Base-by-base conservation (phyloP, 2,113 vertebrate genomes). In the Chionodraco myersi region DNA sequence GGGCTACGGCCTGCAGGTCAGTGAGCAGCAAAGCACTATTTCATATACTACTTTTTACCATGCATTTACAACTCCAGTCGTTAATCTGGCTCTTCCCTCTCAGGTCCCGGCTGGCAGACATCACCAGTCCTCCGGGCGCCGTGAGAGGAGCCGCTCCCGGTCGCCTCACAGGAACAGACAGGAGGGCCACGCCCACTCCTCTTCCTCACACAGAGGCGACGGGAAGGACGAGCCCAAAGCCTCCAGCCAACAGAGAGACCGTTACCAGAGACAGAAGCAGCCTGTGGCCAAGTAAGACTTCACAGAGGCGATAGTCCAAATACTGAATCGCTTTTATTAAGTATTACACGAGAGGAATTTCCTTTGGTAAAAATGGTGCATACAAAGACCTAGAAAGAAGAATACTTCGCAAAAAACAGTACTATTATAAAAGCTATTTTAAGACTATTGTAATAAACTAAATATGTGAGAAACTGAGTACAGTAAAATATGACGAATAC, bases 1-100 rank as follows among this genome's bases (percentile, higher is more conserved):
- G 0, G 95, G 95, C 21, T 99, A 97, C 15, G 98, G 98, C 3
- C 94, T 99, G 1, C 97, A 95, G 92, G 97, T 99, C 62, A 48
- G 91, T 77, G 0, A 34, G 16, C 18, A 61, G n/a, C 10, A 36
- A 53, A 34, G 26, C 7, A 15, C 12, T 48, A 2, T 58, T 47
- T 34, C 8, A 10, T 7, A 44, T 2, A 18, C 12, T 14, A 21
- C 13, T 52, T 14, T 6, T 49, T 3, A 1, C 48, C 36, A 48
- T 3, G 13, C 23, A 18, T 61, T n/a, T 16, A 16, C 34, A 53
- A n/a, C 15, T 62, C 53, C n/a, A 54, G 8, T 14, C 2, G 41
- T 44, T 76, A 6, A 49, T 45, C 21, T 60, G 1, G n/a, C n/a
- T 49, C 12, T 45, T 57, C 65, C 34, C 62, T 60, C n/a, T 45